Base-by-base conservation (phyloP, 2,797 vertebrate genomes). In the Ambastaia sidthimunki region DNA sequence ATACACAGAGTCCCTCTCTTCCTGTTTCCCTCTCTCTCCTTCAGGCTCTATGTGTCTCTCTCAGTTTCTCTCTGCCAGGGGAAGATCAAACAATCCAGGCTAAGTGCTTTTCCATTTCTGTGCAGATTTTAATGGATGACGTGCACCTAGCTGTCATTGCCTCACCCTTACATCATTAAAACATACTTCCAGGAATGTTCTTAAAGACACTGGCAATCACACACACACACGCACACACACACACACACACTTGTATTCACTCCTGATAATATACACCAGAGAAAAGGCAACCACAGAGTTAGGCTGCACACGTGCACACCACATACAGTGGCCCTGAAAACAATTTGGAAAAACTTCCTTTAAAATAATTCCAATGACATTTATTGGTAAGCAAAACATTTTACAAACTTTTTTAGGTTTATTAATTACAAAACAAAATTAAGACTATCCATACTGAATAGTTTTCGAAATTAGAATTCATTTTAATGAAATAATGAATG, bases 101-200 rank as follows among this genome's bases (percentile, higher is more conserved):
- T 74, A 65, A 84, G 78, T 77, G 78, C 70, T 81, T 75, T 82
- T 85, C 86, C 78, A 85, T 85, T 84, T 86, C 65, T 79, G 69
- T 78, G 47, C 65, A 70, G 44, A 71, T 78, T 86, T 83, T 84
- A 83, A 80, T 77, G 72, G 78, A 74, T 83, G 82, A 76, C 48
- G 23, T 77, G 72, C 60, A 74, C 63, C 76, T 60, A 76, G 68
- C 76, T 86, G 78, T 82, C 80, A 78, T 71, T 63, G 65, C 44
- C 80, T 78, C 80, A 66, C 74, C 71, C 72, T 80, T 62, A 69
- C 74, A 67, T 54, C 80, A 67, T 80, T 81, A 71, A 86, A 80
- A 69, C 80, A 82, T 80, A 80, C 80, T 66, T 65, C 75, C 68
- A 79, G 78, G 82, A 87, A 82, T 82, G 84, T 82, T 67, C 77